Percentiles rank a stretch among this genome's conserved stretches.
Evolutionary conservation across 37 sponge, comb jelly and placozoan genomes (phyloP).

Genomic region (Axinella damicornis): DNA sequence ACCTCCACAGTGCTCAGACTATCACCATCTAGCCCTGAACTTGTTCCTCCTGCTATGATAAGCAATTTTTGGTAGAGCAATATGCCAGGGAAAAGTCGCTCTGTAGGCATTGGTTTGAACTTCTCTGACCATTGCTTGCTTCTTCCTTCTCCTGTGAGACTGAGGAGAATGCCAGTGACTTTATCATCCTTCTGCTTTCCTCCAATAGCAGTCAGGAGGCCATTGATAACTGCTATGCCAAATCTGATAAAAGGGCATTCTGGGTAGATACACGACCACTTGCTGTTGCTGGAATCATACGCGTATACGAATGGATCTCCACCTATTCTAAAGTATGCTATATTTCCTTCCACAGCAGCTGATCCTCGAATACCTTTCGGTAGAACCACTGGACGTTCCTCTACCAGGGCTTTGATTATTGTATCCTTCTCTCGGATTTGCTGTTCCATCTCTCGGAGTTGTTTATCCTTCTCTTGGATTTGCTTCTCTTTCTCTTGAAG

Average conservation of each 20-base stretch:
- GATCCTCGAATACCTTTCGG: not conserved
- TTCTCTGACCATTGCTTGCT: too few relatives aligned
- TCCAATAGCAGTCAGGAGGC: not conserved
- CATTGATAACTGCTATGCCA: slow-evolving; percentile 1
- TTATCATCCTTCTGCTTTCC: not conserved
- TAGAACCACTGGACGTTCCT: not conserved
- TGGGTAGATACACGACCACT: not conserved
- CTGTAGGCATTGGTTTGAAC: too few relatives aligned
- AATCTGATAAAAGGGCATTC: not conserved
- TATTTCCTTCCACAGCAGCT: slow-evolving; percentile 2
- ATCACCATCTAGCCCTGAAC: too few relatives aligned
- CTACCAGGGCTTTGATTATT: not conserved
- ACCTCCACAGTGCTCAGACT: too few relatives aligned
- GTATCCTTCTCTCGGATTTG: not conserved
- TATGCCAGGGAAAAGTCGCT: too few relatives aligned
- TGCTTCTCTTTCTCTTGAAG: not conserved
- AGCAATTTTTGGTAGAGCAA: too few relatives aligned
- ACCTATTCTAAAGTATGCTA: not conserved
- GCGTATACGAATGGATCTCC: not conserved
- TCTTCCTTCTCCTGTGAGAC: slow-evolving; percentile 1
- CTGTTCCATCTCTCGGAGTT: not conserved
- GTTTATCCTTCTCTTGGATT: not conserved
- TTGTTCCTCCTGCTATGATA: too few relatives aligned
- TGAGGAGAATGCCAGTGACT: not conserved
- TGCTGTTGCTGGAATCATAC: not conserved